Evolutionary conservation across 2,888 invertebrate species (phyloP).

Genomic region (Calephelis perditalis): DNA sequence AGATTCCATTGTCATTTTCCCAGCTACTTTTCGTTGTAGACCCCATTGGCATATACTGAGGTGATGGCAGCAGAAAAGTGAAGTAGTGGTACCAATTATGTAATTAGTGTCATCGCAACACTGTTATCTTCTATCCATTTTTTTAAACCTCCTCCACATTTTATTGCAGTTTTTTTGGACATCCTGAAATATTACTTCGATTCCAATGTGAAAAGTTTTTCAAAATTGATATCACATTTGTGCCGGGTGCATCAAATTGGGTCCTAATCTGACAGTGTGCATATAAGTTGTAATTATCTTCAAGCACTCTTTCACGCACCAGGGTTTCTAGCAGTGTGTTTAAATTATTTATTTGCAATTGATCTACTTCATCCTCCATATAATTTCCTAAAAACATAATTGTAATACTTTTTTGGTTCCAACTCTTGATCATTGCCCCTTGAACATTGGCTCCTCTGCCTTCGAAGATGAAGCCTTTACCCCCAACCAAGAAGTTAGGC

Average conservation of each 20-base stretch:
- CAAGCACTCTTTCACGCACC: constrained; percentile 40
- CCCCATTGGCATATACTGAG: no score
- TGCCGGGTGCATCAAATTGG: constrained; percentile 44
- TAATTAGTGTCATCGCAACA: no score
- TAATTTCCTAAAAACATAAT: constrained; percentile 64
- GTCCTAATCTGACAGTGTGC: constrained; percentile 53
- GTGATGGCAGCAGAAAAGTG: no score
- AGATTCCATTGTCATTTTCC: no score
- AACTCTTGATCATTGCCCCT: constrained; percentile 47
- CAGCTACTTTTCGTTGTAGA: no score
- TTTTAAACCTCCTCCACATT: no score
- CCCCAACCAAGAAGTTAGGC: constrained; percentile 58
- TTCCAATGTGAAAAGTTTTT: constrained; percentile 48
- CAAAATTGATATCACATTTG: constrained; percentile 40
- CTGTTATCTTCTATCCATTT: no score
- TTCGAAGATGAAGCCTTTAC: constrained; percentile 56
- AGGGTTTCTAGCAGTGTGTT: constrained; percentile 43
- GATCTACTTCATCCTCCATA: constrained; percentile 33
- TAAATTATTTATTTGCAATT: constrained; percentile 47
- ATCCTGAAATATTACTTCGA: constrained; percentile 35
- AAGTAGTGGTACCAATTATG: no score
- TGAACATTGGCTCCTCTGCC: constrained; percentile 57
- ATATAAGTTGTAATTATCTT: constrained; percentile 41
- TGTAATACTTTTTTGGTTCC: constrained; percentile 47
- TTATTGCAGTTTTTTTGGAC: constrained; percentile 23